Evolutionary conservation across 2,113 vertebrate species (phyloP).

Genomic region (Trochalopteron elliotii): DNA sequence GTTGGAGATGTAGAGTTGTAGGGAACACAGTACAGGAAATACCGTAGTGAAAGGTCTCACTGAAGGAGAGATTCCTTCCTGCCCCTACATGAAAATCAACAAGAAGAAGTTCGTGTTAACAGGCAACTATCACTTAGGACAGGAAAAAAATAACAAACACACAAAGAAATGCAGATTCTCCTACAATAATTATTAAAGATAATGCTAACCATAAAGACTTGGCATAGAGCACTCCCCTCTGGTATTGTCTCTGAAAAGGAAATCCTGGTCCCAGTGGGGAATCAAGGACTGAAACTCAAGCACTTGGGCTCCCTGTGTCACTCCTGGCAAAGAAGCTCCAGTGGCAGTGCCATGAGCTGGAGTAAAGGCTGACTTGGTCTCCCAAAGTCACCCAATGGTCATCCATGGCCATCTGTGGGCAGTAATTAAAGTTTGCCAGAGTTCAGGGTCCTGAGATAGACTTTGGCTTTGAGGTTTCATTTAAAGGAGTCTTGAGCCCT

Average conservation of each 20-base stretch:
- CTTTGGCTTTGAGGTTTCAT: background rate
- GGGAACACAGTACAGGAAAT: background rate
- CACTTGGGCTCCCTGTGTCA: background rate
- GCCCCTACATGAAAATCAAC: background rate
- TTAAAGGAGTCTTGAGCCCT: background rate
- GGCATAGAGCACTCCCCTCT: background rate
- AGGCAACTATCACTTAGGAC: background rate
- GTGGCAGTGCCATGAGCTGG: accelerated
- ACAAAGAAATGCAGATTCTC: background rate
- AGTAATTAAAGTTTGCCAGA: accelerated
- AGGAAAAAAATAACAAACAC: no score
- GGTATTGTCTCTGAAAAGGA: background rate
- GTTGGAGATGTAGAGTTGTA: background rate
- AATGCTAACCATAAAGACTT: background rate
- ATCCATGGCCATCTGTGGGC: accelerated
- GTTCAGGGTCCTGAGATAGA: background rate
- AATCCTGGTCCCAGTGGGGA: background rate
- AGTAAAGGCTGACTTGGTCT: background rate
- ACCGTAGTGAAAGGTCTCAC: accelerated
- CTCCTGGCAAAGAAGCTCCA: background rate
- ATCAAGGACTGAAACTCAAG: background rate
- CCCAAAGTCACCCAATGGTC: accelerated
- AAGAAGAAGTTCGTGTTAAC: background rate
- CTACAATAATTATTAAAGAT: background rate
- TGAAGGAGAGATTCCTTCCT: background rate